Percentiles rank a stretch among this genome's conserved stretches.
phyloP scores from a whole-genome alignment of 2,113 vertebrate genomes.

The Bos javanicus region DNA sequence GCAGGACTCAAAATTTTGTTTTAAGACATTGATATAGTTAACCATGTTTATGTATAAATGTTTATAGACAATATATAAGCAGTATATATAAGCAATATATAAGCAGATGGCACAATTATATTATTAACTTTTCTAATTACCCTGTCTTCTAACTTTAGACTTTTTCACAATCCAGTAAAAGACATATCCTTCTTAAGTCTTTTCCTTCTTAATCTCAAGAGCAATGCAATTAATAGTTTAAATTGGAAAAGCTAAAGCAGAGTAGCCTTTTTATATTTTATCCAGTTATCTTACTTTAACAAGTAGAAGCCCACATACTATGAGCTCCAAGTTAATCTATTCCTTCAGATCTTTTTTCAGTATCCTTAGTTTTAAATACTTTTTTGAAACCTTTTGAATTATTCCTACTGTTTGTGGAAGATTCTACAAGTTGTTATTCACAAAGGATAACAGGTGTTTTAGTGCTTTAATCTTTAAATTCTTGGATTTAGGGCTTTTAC shows the following conservation, averaged over 20 bases:
- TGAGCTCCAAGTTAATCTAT: conserved; percentile 22
- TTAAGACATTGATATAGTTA: not conserved
- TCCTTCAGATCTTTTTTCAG: conserved; percentile 17
- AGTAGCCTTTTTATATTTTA: conserved; percentile 28
- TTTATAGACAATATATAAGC: not conserved
- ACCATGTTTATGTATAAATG: conserved; percentile 5
- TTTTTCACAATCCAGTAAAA: conserved; percentile 7
- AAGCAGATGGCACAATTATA: not conserved
- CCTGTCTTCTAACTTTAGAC: not conserved
- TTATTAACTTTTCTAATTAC: conserved; percentile 25
- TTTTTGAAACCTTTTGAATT: conserved; percentile 16
- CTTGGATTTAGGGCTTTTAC: conserved; percentile 1
- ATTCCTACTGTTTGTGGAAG: conserved; percentile 31
- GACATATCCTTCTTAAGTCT: not conserved
- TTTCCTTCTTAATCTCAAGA: conserved; percentile 40
- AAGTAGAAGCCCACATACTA: conserved; percentile 25
- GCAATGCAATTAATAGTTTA: conserved; percentile 14
- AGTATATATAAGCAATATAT: not conserved
- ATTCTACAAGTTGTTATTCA: conserved; percentile 1
- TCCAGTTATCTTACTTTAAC: not conserved
- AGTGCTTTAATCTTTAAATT: conserved; percentile 40
- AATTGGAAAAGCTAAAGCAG: conserved; percentile 9
- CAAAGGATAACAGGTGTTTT: conserved; percentile 23
- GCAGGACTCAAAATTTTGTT: conserved; percentile 20
- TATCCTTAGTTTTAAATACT: conserved; percentile 42